These are phyloP conservation scores for Dicaeum eximium DNA, from an alignment of 2,113 vertebrate genomes.

Conservation along the genomic window DNA sequence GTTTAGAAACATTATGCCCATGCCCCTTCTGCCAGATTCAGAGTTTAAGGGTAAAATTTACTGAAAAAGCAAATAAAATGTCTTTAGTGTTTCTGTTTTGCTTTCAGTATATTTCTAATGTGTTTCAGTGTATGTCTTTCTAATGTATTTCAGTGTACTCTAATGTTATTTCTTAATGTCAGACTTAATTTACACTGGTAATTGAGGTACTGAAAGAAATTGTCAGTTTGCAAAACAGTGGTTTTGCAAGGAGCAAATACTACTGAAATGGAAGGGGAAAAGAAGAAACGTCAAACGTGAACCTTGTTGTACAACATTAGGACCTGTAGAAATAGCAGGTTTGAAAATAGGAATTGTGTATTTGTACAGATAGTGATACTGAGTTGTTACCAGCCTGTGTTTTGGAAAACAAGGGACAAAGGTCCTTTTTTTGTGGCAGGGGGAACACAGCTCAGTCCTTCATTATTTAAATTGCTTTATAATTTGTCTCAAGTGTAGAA, in stretches of 20 bases:
- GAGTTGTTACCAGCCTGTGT: neutral
- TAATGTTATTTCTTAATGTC: neutral
- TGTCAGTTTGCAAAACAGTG: neutral
- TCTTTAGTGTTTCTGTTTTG: neutral
- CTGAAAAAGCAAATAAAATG: neutral
- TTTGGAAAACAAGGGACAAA: neutral
- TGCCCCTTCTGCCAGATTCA: neutral
- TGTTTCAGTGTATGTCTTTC: neutral
- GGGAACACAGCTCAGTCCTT: neutral
- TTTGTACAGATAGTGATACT: neutral
- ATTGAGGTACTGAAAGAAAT: neutral
- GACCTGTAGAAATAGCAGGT: neutral
- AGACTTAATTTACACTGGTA: neutral
- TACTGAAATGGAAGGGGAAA: neutral
- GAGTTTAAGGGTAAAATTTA: neutral
- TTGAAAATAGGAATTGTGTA: neutral
- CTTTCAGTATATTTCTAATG: neutral
- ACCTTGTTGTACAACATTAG: neutral
- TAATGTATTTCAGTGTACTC: too few relatives aligned
- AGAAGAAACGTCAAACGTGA: neutral
- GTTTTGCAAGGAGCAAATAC: neutral
- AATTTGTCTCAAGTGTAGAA: neutral
- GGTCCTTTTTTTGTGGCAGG: accelerated
- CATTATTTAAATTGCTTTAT: neutral
- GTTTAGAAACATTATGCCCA: neutral